Evolutionary conservation across 1,140 invertebrate genomes (phyloP), one percentile per base, ranked within the genome.

Genomic region (Zelostemma sp.): DNA sequence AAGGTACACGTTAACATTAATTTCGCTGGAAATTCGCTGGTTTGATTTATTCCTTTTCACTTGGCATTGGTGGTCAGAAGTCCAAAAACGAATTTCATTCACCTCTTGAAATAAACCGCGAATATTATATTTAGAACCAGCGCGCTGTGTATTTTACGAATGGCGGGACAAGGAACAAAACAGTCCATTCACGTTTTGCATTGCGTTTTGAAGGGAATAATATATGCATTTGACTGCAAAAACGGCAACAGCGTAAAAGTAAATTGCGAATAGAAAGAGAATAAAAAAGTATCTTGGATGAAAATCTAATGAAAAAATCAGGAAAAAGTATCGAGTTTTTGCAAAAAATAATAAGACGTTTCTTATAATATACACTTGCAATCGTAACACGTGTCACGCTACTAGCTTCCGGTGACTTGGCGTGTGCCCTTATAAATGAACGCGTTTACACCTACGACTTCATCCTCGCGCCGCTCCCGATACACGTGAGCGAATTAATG

Each of bases 81-180:
- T 18, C 48, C 50, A 21, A 28, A 48, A 46, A 59, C 17, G 62
- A 53, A 73, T 80, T 80, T 79, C 80, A 81, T 81, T 81, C 78
- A 81, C 75, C 49, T 75, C 77, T 77, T 51, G 73, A 78, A 81
- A 81, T 81, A 81, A 35, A 75, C 68, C 61, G 54, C 51, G 40
- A 72, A 78, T 71, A 76, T 71, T 81, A 81, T 78, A 81, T 79
- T 79, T 81, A 80, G 77, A 70, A 35, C 45, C 49, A 41, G 62
- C 64, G 21, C 68, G 57, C 56, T 61, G 67, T 61, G 67, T 68
- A 76, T 68, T 69, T 73, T 14, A 35, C 43, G 63, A 70, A 70
- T 53, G 66, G 60, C 56, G 64, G 62, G 69, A 57, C 17, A 47
- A 64, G 41, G 63, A 60, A 33, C 38, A 54, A 61, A 68, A 75